A percentile compares a stretch with the other conserved stretches of the same genome.
Evolutionary conservation across 92 coral and sea anemone species (phyloP).

Genomic region (Phenganax stokvisi): DNA sequence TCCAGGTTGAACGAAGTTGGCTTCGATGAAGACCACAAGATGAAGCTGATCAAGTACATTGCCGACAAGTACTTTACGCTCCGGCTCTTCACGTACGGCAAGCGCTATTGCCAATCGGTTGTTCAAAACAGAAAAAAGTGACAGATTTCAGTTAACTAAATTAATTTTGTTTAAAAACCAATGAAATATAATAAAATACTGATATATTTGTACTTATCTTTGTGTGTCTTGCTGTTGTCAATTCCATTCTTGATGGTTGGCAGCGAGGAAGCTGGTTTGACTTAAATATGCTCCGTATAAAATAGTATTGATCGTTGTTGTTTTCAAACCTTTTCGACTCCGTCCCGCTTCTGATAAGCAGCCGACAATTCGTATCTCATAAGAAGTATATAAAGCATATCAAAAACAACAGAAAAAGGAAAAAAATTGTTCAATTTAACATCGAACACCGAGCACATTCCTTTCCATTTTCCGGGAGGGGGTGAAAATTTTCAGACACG

Average conservation of each 20-base stretch:
- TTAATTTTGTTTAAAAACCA: conserved; percentile 6
- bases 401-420: too few relatives aligned
- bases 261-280: too few relatives aligned
- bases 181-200: not conserved
- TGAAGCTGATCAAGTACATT: not conserved
- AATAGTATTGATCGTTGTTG: too few relatives aligned
- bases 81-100: not conserved
- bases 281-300: too few relatives aligned
- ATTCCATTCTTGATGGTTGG: not conserved
- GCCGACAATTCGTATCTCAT: too few relatives aligned
- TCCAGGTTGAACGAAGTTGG: not conserved
- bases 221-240: not conserved
- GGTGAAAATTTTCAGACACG: too few relatives aligned
- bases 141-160: not conserved
- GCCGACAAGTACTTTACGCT: not conserved
- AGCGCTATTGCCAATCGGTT: not conserved
- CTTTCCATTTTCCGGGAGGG: too few relatives aligned
- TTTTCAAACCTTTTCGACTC: too few relatives aligned
- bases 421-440: too few relatives aligned
- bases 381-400: too few relatives aligned
- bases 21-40: not conserved
- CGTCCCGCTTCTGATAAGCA: too few relatives aligned
- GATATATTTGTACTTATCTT: conserved; percentile 3
- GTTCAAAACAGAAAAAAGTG: not conserved
- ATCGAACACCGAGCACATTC: too few relatives aligned